phyloP scores from a whole-genome alignment of 2,888 invertebrate genomes.

The Aethes cnicana region DNA sequence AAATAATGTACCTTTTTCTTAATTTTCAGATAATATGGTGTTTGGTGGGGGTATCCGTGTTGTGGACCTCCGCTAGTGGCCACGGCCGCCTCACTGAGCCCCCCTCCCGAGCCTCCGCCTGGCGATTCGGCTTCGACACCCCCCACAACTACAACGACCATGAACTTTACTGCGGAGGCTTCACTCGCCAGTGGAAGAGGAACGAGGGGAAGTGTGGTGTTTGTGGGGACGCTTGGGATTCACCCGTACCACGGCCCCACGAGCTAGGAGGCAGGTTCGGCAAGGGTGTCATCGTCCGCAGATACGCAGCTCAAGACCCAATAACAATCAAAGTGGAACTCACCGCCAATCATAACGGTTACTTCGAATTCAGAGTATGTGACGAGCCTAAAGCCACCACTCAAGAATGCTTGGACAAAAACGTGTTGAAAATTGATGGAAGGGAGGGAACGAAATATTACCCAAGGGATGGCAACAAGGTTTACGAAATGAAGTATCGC shows the following conservation, averaged over 20 bases:
- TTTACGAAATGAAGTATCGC: conserved; percentile 89
- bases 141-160: conserved; percentile 95
- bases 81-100: conserved; percentile 92
- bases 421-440: conserved; percentile 83
- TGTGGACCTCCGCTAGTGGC: conserved; percentile 67
- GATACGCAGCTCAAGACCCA: conserved; percentile 85
- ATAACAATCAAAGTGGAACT: conserved; percentile 90
- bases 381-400: conserved; percentile 86
- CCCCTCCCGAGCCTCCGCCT: conserved; percentile 92
- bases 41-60: conserved; percentile 51
- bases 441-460: conserved; percentile 84
- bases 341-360: conserved; percentile 94
- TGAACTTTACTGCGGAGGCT: conserved; percentile 93
- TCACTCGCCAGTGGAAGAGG: conserved; percentile 89
- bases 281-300: conserved; percentile 90
- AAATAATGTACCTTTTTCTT: conserved; percentile 9
- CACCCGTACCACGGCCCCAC: conserved; percentile 86
- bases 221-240: conserved; percentile 93
- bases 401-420: conserved; percentile 89
- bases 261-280: conserved; percentile 93
- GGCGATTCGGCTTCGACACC: conserved; percentile 94
- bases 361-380: conserved; percentile 92
- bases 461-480: conserved; percentile 89
- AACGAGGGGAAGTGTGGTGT: conserved; percentile 93
- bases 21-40: conserved; percentile 68